phyloP scores from a whole-genome alignment of 2,113 vertebrate genomes.

The Microcebus tavaratra region DNA sequence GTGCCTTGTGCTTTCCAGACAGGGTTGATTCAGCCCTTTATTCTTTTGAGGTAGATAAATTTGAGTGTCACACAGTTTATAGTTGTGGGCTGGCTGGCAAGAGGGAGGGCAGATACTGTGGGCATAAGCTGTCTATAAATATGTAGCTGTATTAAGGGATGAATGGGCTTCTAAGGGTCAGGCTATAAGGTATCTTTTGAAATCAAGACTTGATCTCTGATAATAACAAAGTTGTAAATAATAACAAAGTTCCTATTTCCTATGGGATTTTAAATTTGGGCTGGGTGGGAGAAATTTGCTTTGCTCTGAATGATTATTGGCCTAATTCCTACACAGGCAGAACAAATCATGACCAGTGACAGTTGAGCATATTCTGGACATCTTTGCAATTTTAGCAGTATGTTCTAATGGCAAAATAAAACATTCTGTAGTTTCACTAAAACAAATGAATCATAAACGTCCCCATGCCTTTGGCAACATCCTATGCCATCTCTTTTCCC shows the following conservation, averaged over 20 bases:
- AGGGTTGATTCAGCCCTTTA: conserved; percentile 79
- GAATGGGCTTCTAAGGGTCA: conserved; percentile 59
- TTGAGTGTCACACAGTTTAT: conserved; percentile 78
- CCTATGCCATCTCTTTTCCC: conserved; percentile 40
- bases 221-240: conserved; percentile 62
- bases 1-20: conserved; percentile 79
- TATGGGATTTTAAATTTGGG: conserved; percentile 55
- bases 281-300: conserved; percentile 58
- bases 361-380: conserved; percentile 56
- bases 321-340: conserved; percentile 25
- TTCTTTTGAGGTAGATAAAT: conserved; percentile 81
- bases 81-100: conserved; percentile 76
- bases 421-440: conserved; percentile 51
- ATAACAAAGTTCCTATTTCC: conserved; percentile 57
- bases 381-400: conserved; percentile 52
- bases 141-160: conserved; percentile 54
- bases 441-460: conserved; percentile 59
- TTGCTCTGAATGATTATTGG: conserved; percentile 56
- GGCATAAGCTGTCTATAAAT: conserved; percentile 65
- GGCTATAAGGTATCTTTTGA: conserved; percentile 37
- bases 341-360: conserved; percentile 48
- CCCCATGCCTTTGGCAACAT: conserved; percentile 54
- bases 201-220: conserved; percentile 57
- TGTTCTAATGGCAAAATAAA: conserved; percentile 62
- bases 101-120: conserved; percentile 73